Evolutionary conservation across 2,888 invertebrate genomes (phyloP).

Genomic region (Dexiosoma caninum): DNA sequence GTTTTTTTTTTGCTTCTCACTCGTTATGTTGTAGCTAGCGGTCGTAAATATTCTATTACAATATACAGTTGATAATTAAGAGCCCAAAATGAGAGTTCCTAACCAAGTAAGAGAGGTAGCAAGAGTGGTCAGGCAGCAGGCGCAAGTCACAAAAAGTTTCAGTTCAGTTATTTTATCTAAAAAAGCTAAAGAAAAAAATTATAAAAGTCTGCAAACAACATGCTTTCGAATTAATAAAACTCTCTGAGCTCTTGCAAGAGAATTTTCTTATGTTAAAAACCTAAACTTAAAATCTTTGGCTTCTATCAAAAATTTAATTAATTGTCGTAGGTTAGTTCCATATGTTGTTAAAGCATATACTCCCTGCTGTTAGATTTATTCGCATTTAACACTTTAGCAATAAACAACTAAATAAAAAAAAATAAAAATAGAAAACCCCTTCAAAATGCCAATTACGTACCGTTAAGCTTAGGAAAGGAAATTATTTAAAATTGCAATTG

Average conservation of each 20-base stretch:
- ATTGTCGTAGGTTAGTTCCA: slow-evolving; percentile 53
- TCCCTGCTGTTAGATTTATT: background rate
- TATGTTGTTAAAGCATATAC: background rate
- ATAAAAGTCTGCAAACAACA: background rate
- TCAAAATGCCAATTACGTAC: too few relatives aligned
- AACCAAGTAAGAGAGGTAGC: background rate
- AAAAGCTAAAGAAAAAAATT: background rate
- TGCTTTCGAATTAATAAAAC: background rate
- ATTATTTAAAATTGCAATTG: too few relatives aligned
- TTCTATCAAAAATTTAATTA: background rate
- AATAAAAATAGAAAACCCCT: too few relatives aligned
- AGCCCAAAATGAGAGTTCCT: slow-evolving; percentile 23
- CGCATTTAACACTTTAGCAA: background rate
- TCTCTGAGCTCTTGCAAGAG: background rate
- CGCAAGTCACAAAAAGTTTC: background rate
- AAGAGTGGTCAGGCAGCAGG: background rate
- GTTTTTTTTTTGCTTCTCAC: slow-evolving; percentile 7
- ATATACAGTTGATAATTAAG: background rate
- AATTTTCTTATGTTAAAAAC: background rate
- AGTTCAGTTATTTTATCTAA: background rate
- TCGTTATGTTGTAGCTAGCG: background rate
- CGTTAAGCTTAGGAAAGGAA: too few relatives aligned
- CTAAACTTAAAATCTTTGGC: background rate
- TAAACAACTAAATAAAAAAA: background rate
- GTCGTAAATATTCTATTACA: slow-evolving; percentile 45